Evolutionary conservation across 2,888 invertebrate genomes (phyloP), one percentile per base, ranked within the genome.

Genomic region (Drosophila colorata): DNA sequence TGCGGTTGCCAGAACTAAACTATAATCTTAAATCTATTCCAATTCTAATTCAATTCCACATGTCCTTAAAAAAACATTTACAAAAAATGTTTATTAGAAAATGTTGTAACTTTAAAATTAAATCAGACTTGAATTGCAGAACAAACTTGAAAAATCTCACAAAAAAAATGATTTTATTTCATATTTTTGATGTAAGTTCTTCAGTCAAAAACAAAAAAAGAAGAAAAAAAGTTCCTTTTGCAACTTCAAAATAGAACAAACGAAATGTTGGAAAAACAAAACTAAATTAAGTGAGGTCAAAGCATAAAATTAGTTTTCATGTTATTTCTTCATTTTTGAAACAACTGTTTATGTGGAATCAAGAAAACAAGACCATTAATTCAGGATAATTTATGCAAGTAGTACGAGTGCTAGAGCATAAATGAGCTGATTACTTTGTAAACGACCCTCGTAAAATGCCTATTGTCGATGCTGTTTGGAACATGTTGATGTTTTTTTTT

Each of bases 381-480:
- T 63, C 44, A 33, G 37, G 40, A 43, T 53, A 79, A 74, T 59
- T 59, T 69, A 74, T 79, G 14, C 47, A 61, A 58, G 20, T 25
- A 18, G 46, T 13, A 49, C 53, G 61, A 69, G 40, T 46, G 48
- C 40, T 16, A 18, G 25, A n/a, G 63, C 76, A 75, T 75, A 79
- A 79, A 75, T 75, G 76, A 69, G 53, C 64, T 53, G 58, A 69
- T 75, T 75, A 75, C 70, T 79, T 75, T 41, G 64, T 47, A 25
- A 79, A 74, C 70, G 80, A 75, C 76, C 76, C 75, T 75, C 75
- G 80, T 56, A 56, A 75, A 74, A 37, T 51, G 56, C 43, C 73
- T 38, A 59, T 57, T 41, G 76, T 38, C 41, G 41, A 40, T 49
- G 59, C 33, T 55, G 47, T 44, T 25, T 48, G 8, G 14, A 40